These are phyloP conservation scores for Rhinopomastus cyanomelas DNA, from an alignment of 2,113 vertebrate species.

Conservation along the genomic window DNA sequence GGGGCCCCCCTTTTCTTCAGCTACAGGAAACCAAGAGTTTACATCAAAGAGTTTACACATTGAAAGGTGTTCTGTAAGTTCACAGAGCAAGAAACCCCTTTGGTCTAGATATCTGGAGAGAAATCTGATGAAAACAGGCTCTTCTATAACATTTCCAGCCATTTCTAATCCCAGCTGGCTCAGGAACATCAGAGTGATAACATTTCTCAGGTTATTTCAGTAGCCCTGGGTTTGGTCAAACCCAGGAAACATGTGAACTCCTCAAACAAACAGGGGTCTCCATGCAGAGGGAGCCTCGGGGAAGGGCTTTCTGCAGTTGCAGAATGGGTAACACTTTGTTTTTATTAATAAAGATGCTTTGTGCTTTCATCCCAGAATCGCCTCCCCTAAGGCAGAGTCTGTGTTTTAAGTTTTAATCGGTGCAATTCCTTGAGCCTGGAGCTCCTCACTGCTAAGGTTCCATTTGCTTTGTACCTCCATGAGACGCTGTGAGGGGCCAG, in stretches of 20 bases:
- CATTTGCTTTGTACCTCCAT: neutral
- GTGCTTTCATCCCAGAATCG: neutral
- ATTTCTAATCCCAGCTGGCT: constrained; percentile 56
- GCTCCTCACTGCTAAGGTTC: neutral
- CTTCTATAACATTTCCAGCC: constrained; percentile 38
- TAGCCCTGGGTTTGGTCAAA: constrained; percentile 47
- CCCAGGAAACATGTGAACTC: constrained; percentile 16
- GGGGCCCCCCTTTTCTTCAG: constrained; percentile 3
- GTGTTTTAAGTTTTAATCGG: neutral
- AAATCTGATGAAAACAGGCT: constrained; percentile 64
- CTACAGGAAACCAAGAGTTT: constrained; percentile 49
- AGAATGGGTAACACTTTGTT: neutral
- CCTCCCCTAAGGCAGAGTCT: neutral
- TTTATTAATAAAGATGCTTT: constrained; percentile 23
- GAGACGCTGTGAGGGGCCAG: neutral
- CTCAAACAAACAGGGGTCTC: constrained; percentile 35
- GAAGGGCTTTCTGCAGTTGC: constrained; percentile 22
- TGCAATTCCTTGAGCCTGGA: neutral
- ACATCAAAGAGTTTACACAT: constrained; percentile 67
- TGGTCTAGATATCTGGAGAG: constrained; percentile 49
- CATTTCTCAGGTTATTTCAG: constrained; percentile 51
- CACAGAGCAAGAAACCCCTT: constrained; percentile 43
- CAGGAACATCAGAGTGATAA: constrained; percentile 43
- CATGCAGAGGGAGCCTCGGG: neutral
- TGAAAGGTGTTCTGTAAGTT: constrained; percentile 60